A percentile compares a stretch with the other conserved stretches of the same genome.
phyloP scores from a whole-genome alignment of 2,888 invertebrate species.

The Acleris sparsana region DNA sequence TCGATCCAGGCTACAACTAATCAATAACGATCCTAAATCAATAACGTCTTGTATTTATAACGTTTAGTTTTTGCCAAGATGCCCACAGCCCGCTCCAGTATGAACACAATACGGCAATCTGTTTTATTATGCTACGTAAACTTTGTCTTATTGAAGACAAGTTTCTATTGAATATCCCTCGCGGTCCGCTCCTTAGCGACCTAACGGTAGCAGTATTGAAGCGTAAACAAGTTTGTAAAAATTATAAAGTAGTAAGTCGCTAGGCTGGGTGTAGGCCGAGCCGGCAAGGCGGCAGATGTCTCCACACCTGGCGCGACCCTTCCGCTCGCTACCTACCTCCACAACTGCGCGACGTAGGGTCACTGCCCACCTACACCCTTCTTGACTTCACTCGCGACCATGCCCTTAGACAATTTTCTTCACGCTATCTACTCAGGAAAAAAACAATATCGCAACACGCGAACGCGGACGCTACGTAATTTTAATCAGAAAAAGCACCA shows the following conservation, averaged over 20 bases:
- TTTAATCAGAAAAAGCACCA: slow-evolving; percentile 65
- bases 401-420: slow-evolving; percentile 60
- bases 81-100: slow-evolving; percentile 5
- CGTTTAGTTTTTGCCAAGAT: slow-evolving; percentile 48
- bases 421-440: slow-evolving; percentile 57
- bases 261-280: slow-evolving; percentile 57
- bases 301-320: slow-evolving; percentile 80
- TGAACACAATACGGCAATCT: slow-evolving; percentile 2
- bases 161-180: slow-evolving; percentile 28
- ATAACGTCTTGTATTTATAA: slow-evolving; percentile 38
- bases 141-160: slow-evolving; percentile 17
- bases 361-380: slow-evolving; percentile 79
- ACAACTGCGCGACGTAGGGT: slow-evolving; percentile 56
- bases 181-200: slow-evolving; percentile 22
- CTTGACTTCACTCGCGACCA: slow-evolving; percentile 48
- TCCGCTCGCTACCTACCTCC: slow-evolving; percentile 65
- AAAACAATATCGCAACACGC: slow-evolving; percentile 73
- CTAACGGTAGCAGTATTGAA: slow-evolving; percentile 66
- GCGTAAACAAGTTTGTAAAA: slow-evolving; percentile 62
- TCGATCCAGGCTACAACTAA: slow-evolving; percentile 56
- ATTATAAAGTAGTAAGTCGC: slow-evolving; percentile 51
- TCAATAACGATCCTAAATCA: slow-evolving; percentile 54
- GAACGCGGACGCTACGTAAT: slow-evolving; percentile 59
- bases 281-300: slow-evolving; percentile 79
- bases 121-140: slow-evolving; percentile 11